A percentile compares a stretch with the other conserved stretches of the same genome.
Evolutionary conservation across 2,113 vertebrate genomes (phyloP).

Genomic region (Herpailurus yagouaroundi): DNA sequence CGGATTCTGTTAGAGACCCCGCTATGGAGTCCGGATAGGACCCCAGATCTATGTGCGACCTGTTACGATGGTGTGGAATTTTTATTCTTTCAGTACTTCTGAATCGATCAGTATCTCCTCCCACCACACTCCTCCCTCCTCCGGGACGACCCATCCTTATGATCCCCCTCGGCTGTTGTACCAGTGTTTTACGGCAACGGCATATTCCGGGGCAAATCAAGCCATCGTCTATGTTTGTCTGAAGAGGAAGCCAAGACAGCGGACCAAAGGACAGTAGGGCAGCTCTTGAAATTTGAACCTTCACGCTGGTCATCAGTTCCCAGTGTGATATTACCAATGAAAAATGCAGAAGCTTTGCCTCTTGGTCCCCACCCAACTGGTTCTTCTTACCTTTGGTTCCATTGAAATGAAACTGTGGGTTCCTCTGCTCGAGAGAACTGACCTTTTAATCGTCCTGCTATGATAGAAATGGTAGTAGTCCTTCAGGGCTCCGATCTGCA

Average conservation of each 20-base stretch:
- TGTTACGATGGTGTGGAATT: not conserved
- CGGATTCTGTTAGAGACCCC: not conserved
- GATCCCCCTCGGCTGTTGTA: not conserved
- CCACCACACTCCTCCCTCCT: not conserved
- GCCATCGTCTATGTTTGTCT: constrained; percentile 51
- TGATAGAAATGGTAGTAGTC: constrained; percentile 99
- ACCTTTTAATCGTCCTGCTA: constrained; percentile 98
- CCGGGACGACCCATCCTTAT: not conserved
- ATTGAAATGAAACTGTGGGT: constrained; percentile 99
- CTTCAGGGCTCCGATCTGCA: constrained; percentile 96
- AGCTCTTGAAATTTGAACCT: constrained; percentile 78
- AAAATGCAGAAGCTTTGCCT: constrained; percentile 87
- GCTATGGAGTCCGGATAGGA: not conserved
- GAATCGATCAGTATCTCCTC: not conserved
- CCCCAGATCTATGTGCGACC: not conserved
- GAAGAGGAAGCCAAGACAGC: constrained; percentile 71
- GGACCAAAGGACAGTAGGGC: constrained; percentile 73
- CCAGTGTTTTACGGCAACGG: not conserved
- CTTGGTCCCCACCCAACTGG: constrained; percentile 76
- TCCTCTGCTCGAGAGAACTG: constrained; percentile 95
- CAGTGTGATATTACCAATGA: constrained; percentile 85
- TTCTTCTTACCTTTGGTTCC: constrained; percentile 97
- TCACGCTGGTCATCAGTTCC: constrained; percentile 65
- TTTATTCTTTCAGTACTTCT: not conserved
- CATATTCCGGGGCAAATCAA: constrained; percentile 44